Evolutionary conservation across 2,113 vertebrate genomes (phyloP).

Genomic region (Tachycineta bicolor): DNA sequence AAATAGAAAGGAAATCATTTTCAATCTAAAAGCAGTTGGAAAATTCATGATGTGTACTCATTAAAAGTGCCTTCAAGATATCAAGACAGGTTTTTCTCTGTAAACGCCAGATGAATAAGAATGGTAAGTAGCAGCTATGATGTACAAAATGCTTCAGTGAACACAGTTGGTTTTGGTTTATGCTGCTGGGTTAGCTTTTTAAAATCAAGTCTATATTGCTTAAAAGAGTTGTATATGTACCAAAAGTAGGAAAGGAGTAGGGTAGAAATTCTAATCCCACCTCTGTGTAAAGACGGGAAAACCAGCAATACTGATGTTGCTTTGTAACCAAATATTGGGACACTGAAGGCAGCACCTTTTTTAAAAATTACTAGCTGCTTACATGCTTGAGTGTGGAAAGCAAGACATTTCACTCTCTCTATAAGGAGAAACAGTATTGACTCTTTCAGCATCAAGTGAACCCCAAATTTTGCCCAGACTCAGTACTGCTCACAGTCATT

Average conservation of each 20-base stretch:
- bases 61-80: slow-evolving; percentile 60
- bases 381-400: neutral
- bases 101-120: slow-evolving; percentile 26
- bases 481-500: neutral
- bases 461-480: neutral
- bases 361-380: neutral
- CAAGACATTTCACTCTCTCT: neutral
- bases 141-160: slow-evolving; percentile 10
- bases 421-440: neutral
- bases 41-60: slow-evolving; percentile 52
- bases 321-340: neutral
- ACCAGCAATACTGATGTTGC: neutral
- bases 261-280: neutral
- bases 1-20: slow-evolving; percentile 54
- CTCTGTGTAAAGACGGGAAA: neutral
- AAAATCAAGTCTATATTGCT: neutral
- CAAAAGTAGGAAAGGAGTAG: neutral
- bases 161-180: neutral
- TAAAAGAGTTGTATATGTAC: neutral
- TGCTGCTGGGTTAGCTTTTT: neutral
- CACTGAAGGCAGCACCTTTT: neutral
- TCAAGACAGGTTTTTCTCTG: slow-evolving; percentile 31
- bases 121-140: slow-evolving; percentile 1
- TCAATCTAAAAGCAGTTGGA: slow-evolving; percentile 35
- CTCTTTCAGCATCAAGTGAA: neutral